A percentile compares a stretch with the other conserved stretches of the same genome.
phyloP scores from a whole-genome alignment of 2,113 vertebrate genomes.

The Puntigrus tetrazona region DNA sequence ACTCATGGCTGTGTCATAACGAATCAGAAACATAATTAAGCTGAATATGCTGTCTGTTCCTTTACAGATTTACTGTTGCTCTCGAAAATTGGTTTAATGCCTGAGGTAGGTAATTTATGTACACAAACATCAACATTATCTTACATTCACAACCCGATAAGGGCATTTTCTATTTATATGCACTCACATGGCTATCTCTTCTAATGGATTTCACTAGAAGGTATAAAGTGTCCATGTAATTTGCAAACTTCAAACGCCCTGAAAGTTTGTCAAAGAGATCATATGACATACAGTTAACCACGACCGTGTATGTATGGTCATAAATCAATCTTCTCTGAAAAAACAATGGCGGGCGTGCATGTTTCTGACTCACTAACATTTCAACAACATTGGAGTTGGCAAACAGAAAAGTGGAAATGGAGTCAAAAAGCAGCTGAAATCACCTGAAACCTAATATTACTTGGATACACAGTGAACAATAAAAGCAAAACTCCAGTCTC shows the following conservation, averaged over 20 bases:
- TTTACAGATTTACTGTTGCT: slow-evolving; percentile 25
- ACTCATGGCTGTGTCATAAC: slow-evolving; percentile 35
- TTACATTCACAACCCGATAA: background rate
- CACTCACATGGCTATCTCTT: background rate
- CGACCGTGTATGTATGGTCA: background rate
- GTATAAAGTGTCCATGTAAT: background rate
- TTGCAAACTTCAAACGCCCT: background rate
- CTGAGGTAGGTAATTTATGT: background rate
- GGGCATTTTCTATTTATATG: slow-evolving; percentile 11
- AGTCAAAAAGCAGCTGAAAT: background rate
- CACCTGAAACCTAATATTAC: background rate
- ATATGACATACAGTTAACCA: background rate
- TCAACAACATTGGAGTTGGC: background rate
- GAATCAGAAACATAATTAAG: slow-evolving; percentile 43
- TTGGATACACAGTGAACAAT: background rate
- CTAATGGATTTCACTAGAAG: background rate
- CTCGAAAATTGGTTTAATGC: slow-evolving; percentile 34
- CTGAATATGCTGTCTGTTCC: slow-evolving; percentile 42
- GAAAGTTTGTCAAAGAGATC: slow-evolving; percentile 1
- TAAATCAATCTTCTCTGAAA: background rate
- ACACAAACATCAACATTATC: slow-evolving; percentile 16
- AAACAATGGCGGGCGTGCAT: background rate
- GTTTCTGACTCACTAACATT: background rate
- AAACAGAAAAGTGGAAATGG: background rate
- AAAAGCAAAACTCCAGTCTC: slow-evolving; percentile 2